Conservation (phyloP, 2,797 vertebrate genomes). For the Cynodonichthys magdalenae region DNA sequence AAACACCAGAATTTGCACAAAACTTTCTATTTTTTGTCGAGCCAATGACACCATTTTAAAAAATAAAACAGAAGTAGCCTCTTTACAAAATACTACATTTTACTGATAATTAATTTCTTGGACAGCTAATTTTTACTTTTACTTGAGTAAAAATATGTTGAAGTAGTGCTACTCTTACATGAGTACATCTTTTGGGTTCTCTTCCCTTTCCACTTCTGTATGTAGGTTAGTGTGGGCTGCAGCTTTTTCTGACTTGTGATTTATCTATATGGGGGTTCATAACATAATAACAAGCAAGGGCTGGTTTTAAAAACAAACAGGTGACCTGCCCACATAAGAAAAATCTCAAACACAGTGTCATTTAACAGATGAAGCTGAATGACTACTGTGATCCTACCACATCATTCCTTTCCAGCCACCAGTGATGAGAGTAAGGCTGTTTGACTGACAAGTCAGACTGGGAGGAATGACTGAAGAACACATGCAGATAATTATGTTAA, state of each 20-base stretch:
- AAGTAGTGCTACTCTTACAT: too few relatives aligned
- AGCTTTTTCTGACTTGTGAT: constrained; percentile 38
- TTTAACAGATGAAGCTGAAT: constrained; percentile 34
- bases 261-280: constrained; percentile 40
- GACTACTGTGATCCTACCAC: constrained; percentile 27
- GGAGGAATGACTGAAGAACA: constrained; percentile 39
- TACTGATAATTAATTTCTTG: too few relatives aligned
- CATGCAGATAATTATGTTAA: constrained; percentile 49
- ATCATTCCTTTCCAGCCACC: constrained; percentile 30
- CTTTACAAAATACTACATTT: too few relatives aligned
- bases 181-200: too few relatives aligned
- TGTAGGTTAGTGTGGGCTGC: constrained; percentile 29
- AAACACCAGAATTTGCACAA: too few relatives aligned
- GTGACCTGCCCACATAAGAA: constrained; percentile 49
- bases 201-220: constrained; percentile 3
- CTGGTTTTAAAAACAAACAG: constrained; percentile 61
- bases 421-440: constrained; percentile 32
- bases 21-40: too few relatives aligned
- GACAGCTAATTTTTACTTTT: too few relatives aligned
- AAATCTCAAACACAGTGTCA: constrained; percentile 9
- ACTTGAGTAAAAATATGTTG: too few relatives aligned
- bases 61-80: too few relatives aligned
- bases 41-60: too few relatives aligned
- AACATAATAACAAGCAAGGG: constrained; percentile 57
- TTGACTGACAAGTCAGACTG: constrained; percentile 36